Percentiles rank a stretch among this genome's conserved stretches.
Evolutionary conservation across 2,113 vertebrate genomes (phyloP).

Genomic region (Gambusia holbrooki): DNA sequence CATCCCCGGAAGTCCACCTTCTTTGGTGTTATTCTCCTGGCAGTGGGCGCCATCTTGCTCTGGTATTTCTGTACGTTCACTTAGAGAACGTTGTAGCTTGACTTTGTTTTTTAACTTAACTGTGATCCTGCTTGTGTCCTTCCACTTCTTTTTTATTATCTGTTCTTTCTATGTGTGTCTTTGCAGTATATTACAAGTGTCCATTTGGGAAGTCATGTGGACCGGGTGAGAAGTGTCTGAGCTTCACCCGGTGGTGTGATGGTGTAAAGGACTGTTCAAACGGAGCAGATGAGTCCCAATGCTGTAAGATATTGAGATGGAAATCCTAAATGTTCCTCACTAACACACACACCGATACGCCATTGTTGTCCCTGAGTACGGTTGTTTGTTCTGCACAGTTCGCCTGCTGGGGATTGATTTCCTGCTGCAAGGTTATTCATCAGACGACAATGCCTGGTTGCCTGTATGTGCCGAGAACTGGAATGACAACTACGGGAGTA

Average conservation of each 20-base stretch:
- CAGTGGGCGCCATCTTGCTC: constrained; percentile 35
- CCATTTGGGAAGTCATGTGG: constrained; percentile 55
- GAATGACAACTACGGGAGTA: constrained; percentile 46
- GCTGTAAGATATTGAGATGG: constrained; percentile 62
- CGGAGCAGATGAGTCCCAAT: constrained; percentile 71
- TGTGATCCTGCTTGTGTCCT: neutral
- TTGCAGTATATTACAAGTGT: constrained; percentile 65
- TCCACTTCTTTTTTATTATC: too few species aligned
- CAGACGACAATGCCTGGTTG: constrained; percentile 61
- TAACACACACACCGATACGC: neutral
- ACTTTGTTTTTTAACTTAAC: neutral
- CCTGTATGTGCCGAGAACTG: constrained; percentile 72
- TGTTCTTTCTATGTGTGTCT: neutral
- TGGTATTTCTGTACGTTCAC: constrained; percentile 78
- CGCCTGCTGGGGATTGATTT: constrained; percentile 63
- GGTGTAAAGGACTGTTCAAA: constrained; percentile 61
- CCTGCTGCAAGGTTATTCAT: constrained; percentile 68
- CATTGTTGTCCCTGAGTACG: neutral
- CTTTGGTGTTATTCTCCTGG: constrained; percentile 37
- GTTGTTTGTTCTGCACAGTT: constrained; percentile 54
- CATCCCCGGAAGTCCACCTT: constrained; percentile 22
- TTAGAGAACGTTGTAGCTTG: neutral
- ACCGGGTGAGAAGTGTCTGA: constrained; percentile 46
- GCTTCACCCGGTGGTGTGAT: constrained; percentile 69
- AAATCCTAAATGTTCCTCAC: neutral